phyloP scores from a whole-genome alignment of 2,797 vertebrate genomes.

The Simalia tracyae region DNA sequence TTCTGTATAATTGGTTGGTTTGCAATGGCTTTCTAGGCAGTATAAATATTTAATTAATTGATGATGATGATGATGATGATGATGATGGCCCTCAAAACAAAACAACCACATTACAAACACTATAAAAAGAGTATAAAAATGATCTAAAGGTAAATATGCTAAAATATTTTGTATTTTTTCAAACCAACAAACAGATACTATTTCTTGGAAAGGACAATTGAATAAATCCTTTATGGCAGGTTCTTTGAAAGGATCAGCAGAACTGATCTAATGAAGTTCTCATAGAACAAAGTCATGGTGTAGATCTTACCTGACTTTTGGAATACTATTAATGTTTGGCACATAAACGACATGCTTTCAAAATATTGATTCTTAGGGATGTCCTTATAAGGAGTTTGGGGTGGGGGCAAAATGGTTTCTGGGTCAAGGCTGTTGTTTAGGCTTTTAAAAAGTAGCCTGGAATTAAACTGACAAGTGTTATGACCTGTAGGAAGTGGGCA shows the following conservation, averaged over 20 bases:
- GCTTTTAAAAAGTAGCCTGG: not conserved
- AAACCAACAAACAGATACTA: not conserved
- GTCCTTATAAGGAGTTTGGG: not conserved
- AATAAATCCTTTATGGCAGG: not conserved
- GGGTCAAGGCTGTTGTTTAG: not conserved
- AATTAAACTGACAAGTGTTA: not conserved
- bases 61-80: not conserved
- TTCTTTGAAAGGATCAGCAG: not conserved
- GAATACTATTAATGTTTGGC: not conserved
- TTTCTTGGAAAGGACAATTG: not conserved
- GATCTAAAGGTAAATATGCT: not conserved
- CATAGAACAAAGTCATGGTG: not conserved
- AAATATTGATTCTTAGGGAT: not conserved
- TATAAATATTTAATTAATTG: not conserved
- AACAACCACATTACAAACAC: not conserved
- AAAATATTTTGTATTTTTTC: not conserved
- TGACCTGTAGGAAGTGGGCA: not conserved
- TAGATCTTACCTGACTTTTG: not conserved
- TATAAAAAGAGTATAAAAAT: conserved; percentile 4
- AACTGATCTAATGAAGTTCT: not conserved
- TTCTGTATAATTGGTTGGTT: not conserved
- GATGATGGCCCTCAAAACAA: not conserved
- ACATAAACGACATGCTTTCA: not conserved
- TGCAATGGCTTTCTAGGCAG: not conserved
- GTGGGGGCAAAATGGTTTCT: not conserved